A percentile compares a stretch with the other conserved stretches of the same genome.
Conservation (phyloP, 2,797 vertebrate genomes). For the Bradypus variegatus region DNA sequence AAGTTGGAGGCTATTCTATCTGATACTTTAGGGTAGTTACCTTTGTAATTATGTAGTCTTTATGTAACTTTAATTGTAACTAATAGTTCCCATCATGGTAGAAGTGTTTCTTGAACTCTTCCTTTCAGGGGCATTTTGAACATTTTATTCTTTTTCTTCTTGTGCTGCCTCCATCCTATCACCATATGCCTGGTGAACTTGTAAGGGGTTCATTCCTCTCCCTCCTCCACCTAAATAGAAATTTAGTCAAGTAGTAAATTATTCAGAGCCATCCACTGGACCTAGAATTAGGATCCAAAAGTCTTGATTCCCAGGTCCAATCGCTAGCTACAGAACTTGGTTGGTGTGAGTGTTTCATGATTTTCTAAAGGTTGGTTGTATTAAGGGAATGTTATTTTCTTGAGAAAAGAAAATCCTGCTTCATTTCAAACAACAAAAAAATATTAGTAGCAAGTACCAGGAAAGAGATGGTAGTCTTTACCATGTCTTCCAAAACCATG, state of each 20-base stretch:
- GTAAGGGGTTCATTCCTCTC: background rate
- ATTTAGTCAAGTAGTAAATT: background rate
- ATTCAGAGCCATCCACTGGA: background rate
- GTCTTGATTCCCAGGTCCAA: slow-evolving; percentile 10
- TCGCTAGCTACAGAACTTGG: background rate
- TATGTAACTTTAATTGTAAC: slow-evolving; percentile 30
- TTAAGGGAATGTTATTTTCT: slow-evolving; percentile 9
- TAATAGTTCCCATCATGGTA: background rate
- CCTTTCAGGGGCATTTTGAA: background rate
- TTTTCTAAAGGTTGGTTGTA: background rate
- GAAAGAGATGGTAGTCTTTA: background rate
- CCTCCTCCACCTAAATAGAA: background rate
- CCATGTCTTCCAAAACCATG: background rate
- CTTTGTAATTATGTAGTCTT: slow-evolving; percentile 39
- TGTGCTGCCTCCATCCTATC: background rate
- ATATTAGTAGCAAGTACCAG: background rate
- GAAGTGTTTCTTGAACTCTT: background rate
- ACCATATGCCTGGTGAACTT: background rate
- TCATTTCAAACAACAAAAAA: slow-evolving; percentile 5
- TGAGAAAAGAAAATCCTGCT: background rate
- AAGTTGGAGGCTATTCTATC: slow-evolving; percentile 11
- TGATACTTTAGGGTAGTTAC: background rate
- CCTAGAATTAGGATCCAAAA: background rate
- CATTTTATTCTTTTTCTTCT: slow-evolving; percentile 5
- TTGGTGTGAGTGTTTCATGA: background rate